These are phyloP conservation scores for Aleadryas rufinucha DNA, from an alignment of 2,113 vertebrate species.

Conservation along the genomic window DNA sequence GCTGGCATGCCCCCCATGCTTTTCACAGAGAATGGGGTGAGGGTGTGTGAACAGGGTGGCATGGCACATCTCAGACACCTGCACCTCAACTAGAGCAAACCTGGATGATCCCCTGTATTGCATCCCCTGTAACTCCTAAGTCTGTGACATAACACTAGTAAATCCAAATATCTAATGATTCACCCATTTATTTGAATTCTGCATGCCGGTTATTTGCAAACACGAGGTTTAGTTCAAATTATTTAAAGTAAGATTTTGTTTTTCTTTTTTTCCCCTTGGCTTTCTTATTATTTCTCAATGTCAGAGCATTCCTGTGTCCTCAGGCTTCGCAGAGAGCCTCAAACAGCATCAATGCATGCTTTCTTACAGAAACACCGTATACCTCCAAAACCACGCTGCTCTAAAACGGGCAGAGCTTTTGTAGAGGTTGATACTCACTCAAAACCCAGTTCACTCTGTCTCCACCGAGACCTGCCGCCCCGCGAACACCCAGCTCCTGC, in stretches of 20 bases:
- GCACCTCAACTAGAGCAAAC: background rate
- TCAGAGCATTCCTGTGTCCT: fast-evolving
- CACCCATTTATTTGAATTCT: background rate
- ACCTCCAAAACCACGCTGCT: background rate
- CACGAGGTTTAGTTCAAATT: background rate
- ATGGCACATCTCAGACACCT: background rate
- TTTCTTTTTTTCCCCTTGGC: fast-evolving
- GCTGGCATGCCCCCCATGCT: fast-evolving
- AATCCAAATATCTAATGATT: background rate
- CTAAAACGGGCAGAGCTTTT: background rate
- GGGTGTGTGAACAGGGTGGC: background rate
- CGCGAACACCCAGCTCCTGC: background rate
- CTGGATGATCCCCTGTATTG: fast-evolving
- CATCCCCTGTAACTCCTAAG: background rate
- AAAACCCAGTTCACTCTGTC: background rate
- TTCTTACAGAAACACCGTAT: background rate
- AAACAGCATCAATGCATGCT: fast-evolving
- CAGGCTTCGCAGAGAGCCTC: background rate
- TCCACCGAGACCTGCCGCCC: background rate
- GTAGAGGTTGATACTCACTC: background rate
- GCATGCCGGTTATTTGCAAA: background rate
- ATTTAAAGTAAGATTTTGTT: background rate
- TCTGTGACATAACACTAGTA: background rate
- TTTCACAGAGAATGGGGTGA: fast-evolving
- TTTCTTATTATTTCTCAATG: background rate